Percentiles rank a stretch among this genome's conserved stretches.
Conservation (phyloP, 2,113 vertebrate genomes). For the Rhineura floridana region DNA sequence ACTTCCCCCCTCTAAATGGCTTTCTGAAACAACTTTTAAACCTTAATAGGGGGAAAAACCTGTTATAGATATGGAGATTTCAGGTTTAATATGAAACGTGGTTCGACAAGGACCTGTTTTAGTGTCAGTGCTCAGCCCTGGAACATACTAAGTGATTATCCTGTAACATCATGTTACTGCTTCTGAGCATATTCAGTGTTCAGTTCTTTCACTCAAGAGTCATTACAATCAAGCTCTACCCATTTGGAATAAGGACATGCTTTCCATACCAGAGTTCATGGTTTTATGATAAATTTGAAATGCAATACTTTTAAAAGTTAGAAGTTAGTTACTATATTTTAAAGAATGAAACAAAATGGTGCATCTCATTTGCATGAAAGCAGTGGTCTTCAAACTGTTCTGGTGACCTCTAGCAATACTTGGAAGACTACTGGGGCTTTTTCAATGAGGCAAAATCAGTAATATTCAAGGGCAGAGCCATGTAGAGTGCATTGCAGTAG, state of each 20-base stretch:
- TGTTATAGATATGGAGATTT: background rate
- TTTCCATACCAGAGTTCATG: background rate
- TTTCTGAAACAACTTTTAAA: conserved; percentile 27
- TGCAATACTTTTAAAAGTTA: background rate
- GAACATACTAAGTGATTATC: background rate
- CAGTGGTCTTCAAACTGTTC: too few relatives aligned
- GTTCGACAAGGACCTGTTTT: background rate
- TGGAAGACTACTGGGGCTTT: too few relatives aligned
- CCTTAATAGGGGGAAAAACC: background rate
- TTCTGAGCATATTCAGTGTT: background rate
- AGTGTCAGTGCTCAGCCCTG: background rate
- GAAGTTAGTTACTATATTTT: background rate
- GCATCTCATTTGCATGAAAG: too few relatives aligned
- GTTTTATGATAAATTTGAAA: background rate
- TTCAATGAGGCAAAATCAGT: too few relatives aligned
- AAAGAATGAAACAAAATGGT: too few relatives aligned
- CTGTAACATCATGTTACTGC: background rate
- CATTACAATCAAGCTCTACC: background rate
- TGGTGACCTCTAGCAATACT: too few relatives aligned
- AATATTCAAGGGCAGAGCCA: too few relatives aligned
- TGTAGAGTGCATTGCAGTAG: too few relatives aligned
- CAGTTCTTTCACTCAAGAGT: background rate
- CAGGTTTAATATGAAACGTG: background rate
- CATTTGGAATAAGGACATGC: background rate
- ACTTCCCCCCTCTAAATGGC: conserved; percentile 17